A percentile compares a stretch with the other conserved stretches of the same genome.
These are phyloP conservation scores for Chalcosyrphus nemorum DNA, from an alignment of 2,888 invertebrate species.

Conservation along the genomic window DNA sequence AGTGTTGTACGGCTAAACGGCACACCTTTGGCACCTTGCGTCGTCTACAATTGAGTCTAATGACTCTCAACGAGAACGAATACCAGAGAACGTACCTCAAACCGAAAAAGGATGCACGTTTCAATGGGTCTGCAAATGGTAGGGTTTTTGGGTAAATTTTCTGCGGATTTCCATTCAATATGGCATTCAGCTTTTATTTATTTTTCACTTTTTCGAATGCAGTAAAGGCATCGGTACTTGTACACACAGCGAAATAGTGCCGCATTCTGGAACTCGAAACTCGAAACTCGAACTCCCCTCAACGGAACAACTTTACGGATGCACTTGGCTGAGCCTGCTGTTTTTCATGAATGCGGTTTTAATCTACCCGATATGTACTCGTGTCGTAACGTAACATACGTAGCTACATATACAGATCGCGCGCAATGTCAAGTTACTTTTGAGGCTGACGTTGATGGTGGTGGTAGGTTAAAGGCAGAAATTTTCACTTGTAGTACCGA, in stretches of 20 bases:
- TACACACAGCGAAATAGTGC: background rate
- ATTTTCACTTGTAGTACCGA: conserved; percentile 21
- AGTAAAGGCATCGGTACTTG: background rate
- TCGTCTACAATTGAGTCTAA: conserved; percentile 38
- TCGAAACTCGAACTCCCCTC: no score
- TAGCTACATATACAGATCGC: conserved; percentile 7
- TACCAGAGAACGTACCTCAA: conserved; percentile 2
- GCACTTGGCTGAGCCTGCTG: conserved; percentile 51
- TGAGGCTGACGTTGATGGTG: conserved; percentile 19
- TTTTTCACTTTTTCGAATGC: conserved; percentile 18
- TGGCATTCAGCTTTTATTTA: no score
- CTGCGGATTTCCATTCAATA: conserved; percentile 47
- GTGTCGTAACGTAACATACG: background rate
- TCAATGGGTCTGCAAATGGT: conserved; percentile 54
- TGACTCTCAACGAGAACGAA: conserved; percentile 37
- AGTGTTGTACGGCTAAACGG: conserved; percentile 30
- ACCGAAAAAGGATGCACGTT: conserved; percentile 23
- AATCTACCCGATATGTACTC: conserved; percentile 40
- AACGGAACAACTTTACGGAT: conserved; percentile 57
- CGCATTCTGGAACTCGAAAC: background rate
- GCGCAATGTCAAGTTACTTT: conserved; percentile 33
- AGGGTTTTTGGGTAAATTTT: conserved; percentile 24
- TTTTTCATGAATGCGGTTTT: conserved; percentile 56
- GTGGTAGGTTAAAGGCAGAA: conserved; percentile 5
- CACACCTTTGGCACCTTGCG: conserved; percentile 1